Evolutionary conservation across 1,140 invertebrate genomes (phyloP).

Genomic region (Caenorhabditis remanei): DNA sequence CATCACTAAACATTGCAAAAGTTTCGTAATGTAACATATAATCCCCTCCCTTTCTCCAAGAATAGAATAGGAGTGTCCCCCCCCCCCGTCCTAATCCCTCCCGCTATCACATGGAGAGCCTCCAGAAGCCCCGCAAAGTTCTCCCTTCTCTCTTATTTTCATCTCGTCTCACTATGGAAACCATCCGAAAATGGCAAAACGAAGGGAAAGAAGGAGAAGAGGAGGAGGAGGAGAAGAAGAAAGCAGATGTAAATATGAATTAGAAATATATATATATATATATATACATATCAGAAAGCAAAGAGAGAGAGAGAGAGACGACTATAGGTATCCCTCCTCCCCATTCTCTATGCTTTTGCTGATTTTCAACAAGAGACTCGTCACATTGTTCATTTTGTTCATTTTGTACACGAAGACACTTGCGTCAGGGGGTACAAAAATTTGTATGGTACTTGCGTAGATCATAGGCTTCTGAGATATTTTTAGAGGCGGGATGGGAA

Average conservation of each 20-base stretch:
- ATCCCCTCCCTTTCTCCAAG: not conserved
- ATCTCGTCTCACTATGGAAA: not conserved
- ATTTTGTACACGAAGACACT: no score
- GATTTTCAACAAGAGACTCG: no score
- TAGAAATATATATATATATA: constrained; percentile 26
- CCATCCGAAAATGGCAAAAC: not conserved
- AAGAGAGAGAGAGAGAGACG: not conserved
- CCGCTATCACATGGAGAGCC: not conserved
- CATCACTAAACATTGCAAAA: no score
- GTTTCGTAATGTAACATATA: no score
- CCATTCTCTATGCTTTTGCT: no score
- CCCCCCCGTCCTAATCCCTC: no score
- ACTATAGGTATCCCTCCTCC: not conserved
- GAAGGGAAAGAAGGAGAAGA: not conserved
- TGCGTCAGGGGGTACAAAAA: no score
- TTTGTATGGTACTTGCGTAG: no score
- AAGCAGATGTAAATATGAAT: constrained; percentile 49
- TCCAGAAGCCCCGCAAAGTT: constrained; percentile 3
- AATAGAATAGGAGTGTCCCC: not conserved
- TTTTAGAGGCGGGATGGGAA: no score
- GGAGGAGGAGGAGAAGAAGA: not conserved
- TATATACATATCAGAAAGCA: not conserved
- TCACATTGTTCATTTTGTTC: no score
- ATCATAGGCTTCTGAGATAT: no score
- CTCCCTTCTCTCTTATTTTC: not conserved